Conservation (phyloP, 2,797 vertebrate genomes). For the Rhinogobio ventralis region DNA sequence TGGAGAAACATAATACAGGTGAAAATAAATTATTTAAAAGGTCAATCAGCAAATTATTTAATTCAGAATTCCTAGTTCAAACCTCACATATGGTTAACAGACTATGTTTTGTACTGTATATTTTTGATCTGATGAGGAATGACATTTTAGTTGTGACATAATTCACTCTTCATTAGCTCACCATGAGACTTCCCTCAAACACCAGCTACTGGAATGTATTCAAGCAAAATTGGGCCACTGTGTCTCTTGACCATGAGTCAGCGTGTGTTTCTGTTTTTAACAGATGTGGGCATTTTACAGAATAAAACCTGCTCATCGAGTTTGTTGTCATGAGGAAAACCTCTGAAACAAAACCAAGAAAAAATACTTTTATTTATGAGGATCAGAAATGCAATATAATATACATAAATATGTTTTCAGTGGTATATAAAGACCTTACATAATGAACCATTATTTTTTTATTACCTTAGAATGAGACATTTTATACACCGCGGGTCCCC, state of each 20-base stretch:
- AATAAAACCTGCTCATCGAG: not conserved
- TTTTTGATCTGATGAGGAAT: not conserved
- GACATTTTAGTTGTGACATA: slow-evolving; percentile 25
- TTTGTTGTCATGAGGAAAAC: not conserved
- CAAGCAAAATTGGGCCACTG: slow-evolving; percentile 53
- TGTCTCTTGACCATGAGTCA: slow-evolving; percentile 47
- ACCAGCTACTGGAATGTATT: slow-evolving; percentile 35
- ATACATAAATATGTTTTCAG: no score
- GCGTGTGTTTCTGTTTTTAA: slow-evolving; percentile 24
- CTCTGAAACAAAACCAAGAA: not conserved
- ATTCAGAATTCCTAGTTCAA: not conserved
- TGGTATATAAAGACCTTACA: no score
- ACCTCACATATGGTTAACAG: not conserved
- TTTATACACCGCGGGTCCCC: no score
- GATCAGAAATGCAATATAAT: no score
- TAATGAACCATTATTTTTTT: no score
- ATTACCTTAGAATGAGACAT: no score
- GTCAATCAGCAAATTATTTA: not conserved
- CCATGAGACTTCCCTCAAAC: slow-evolving; percentile 38
- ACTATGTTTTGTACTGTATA: not conserved
- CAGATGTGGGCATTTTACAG: slow-evolving; percentile 1
- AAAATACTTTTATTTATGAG: not conserved
- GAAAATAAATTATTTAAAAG: not conserved
- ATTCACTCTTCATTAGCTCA: slow-evolving; percentile 47
- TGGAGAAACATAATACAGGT: not conserved